phyloP scores from a whole-genome alignment of 2,888 invertebrate genomes.

The Chironomus tentans region DNA sequence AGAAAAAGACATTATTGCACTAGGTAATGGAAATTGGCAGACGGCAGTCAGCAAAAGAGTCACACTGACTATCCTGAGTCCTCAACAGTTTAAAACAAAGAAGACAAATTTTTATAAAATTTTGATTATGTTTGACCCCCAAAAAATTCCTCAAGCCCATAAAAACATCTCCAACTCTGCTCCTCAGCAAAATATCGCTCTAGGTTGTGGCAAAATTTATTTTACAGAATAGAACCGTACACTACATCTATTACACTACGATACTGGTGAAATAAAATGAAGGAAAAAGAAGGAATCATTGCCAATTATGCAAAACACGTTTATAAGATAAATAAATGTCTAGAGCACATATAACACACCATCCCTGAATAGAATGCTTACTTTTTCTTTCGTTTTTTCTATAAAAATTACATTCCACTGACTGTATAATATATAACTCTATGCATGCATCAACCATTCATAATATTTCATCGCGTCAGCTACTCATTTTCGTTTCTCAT shows the following conservation, averaged over 20 bases:
- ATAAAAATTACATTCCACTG: background rate
- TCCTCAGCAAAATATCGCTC: background rate
- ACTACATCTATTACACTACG: background rate
- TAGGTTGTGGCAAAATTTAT: background rate
- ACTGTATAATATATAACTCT: no score
- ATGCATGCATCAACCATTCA: background rate
- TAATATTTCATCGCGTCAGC: background rate
- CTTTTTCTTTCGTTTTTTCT: background rate
- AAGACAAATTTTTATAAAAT: no score
- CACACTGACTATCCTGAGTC: no score
- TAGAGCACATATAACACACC: background rate
- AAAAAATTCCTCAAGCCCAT: background rate
- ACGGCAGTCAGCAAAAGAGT: no score
- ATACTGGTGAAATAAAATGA: background rate
- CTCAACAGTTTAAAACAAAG: no score
- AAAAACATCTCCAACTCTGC: background rate
- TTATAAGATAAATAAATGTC: slow-evolving; percentile 17
- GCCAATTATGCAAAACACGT: slow-evolving; percentile 27
- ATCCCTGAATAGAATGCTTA: background rate
- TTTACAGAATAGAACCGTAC: background rate
- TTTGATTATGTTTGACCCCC: no score
- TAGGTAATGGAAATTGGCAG: no score
- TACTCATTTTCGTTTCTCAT: background rate
- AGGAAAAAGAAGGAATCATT: slow-evolving; percentile 7
- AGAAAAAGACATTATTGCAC: no score